A percentile compares a stretch with the other conserved stretches of the same genome.
These are phyloP conservation scores for Mastomys coucha DNA, from an alignment of 2,113 vertebrate species.

Conservation along the genomic window DNA sequence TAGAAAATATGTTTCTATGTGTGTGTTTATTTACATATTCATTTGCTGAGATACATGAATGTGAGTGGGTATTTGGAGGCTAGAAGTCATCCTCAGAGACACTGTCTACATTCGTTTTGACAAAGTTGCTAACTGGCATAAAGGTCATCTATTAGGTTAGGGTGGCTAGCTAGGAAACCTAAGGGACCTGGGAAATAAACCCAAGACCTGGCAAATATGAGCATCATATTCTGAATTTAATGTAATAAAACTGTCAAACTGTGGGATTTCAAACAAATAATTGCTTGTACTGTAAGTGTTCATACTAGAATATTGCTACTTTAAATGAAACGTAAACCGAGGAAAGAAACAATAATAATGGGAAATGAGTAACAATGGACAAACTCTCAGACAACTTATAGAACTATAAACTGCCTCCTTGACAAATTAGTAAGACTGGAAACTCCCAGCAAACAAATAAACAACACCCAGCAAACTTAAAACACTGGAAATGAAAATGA, in stretches of 20 bases:
- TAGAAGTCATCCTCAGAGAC: background rate
- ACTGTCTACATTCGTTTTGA: background rate
- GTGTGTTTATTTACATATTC: background rate
- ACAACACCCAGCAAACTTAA: background rate
- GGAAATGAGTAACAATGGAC: background rate
- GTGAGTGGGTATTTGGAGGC: background rate
- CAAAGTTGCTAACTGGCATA: background rate
- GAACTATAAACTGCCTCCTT: background rate
- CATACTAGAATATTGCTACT: background rate
- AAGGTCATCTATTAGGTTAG: background rate
- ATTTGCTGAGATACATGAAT: background rate
- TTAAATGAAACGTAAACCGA: background rate
- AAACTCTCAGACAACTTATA: slow-evolving; percentile 27
- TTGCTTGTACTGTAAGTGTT: background rate
- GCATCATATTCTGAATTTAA: background rate
- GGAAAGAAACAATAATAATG: background rate
- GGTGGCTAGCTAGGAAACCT: background rate
- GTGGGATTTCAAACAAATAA: slow-evolving; percentile 15
- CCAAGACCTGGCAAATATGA: background rate
- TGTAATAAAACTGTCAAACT: slow-evolving; percentile 7
- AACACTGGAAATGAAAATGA: background rate
- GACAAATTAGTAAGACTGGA: slow-evolving; percentile 29
- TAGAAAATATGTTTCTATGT: background rate
- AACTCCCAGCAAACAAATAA: background rate
- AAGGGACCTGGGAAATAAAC: background rate